Evolutionary conservation across 2,888 invertebrate species (phyloP), one percentile per base, ranked within the genome.

Genomic region (Tipula helvola): DNA sequence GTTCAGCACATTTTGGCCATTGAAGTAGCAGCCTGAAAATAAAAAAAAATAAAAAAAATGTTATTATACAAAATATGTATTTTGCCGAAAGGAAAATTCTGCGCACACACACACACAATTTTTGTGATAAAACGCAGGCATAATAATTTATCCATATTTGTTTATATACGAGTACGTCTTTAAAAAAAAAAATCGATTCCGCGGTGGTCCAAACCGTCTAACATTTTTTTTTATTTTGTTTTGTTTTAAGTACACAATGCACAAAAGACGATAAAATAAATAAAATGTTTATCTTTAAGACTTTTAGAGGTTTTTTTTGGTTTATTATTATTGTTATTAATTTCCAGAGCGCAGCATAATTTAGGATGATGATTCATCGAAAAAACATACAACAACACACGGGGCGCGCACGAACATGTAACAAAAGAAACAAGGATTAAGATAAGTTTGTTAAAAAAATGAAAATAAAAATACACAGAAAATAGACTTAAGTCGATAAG

Each of bases 1-100:
- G 89, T 96, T 95, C 88, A 95, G 94, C 41, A 97, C 96, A 71
- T 93, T 94, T 91, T 96, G 96, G 0, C 97, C 97, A 90, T 97
- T 96, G 89, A 97, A 95, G 89, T 93, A 93, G 90, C 97, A 97
- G 88, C 96, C 96, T 96, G 92, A 44, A 85, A 28, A 28, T 28
- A 2, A 28, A 2, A 28, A 28, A 2, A 28, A 28, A 44, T 39
- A 84, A 5, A 39, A 28, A 71, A 71, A 71, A 28, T 10, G 28
- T 71, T 71, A 10, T 18, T 71, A 28, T 71, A 18, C n/a, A 71
- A 71, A 71, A 28, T n/a, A 52, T 52, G n/a, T 52, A 52, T 52
- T 52, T 18, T 28, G 71, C 71, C 71, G 71, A 8, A 71, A 71
- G 71, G 71, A 28, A 52, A 57, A 57, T 57, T 57, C 52, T 16